Evolutionary conservation across 2,113 vertebrate species (phyloP).

Genomic region (Rhea pennata): DNA sequence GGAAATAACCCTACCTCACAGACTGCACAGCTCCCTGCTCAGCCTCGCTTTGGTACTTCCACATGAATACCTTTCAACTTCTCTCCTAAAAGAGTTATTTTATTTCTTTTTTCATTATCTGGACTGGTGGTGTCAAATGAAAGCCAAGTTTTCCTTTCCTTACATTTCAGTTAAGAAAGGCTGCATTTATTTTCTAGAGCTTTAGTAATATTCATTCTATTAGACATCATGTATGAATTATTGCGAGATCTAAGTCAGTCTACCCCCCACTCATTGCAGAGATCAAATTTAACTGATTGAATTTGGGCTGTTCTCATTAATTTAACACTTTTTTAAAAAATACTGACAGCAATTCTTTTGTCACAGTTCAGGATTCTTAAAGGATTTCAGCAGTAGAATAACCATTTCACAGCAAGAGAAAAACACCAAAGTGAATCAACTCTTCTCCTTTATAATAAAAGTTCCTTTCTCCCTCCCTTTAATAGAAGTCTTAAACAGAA

Average conservation of each 20-base stretch:
- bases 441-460: neutral
- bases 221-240: neutral
- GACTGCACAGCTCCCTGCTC: too few relatives aligned
- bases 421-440: neutral
- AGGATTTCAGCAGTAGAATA: neutral
- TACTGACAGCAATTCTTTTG: neutral
- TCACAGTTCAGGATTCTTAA: neutral
- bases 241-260: neutral
- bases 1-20: neutral
- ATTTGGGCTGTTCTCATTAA: neutral
- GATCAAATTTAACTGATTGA: neutral
- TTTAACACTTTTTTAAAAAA: neutral
- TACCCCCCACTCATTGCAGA: accelerated
- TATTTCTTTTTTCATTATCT: neutral
- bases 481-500: neutral
- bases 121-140: neutral
- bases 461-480: neutral
- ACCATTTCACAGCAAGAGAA: neutral
- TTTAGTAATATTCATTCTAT: neutral
- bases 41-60: neutral
- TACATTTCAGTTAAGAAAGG: neutral
- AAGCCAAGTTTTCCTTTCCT: neutral
- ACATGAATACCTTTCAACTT: neutral
- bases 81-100: neutral
- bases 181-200: neutral